These are phyloP conservation scores for Polyploca ridens DNA, from an alignment of 2,888 invertebrate genomes.

Conservation along the genomic window DNA sequence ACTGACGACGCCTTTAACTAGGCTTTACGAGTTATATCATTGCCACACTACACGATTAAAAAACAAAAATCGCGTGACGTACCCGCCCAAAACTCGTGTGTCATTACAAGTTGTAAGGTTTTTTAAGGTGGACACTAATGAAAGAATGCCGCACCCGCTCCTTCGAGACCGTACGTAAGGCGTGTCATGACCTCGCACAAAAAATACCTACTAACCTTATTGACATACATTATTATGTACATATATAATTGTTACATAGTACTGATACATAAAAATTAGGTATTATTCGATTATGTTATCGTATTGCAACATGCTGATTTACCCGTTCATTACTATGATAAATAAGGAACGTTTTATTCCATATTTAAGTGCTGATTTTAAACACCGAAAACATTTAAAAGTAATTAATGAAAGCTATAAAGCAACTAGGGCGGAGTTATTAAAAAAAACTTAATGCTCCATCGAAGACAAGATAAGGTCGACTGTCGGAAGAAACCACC, in stretches of 20 bases:
- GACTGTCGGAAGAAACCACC: constrained; percentile 78
- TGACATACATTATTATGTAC: neutral
- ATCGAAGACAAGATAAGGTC: constrained; percentile 82
- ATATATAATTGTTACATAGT: neutral
- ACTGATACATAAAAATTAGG: neutral
- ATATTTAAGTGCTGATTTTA: too few relatives aligned
- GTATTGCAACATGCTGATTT: constrained; percentile 18
- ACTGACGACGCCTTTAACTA: neutral
- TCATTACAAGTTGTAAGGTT: constrained; percentile 73
- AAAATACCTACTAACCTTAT: constrained; percentile 22
- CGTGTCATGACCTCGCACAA: constrained; percentile 63
- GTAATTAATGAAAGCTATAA: constrained; percentile 30
- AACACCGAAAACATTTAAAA: constrained; percentile 16
- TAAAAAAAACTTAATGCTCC: constrained; percentile 74
- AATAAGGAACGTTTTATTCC: too few relatives aligned
- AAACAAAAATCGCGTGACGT: constrained; percentile 73
- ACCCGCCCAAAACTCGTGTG: constrained; percentile 73
- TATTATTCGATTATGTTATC: constrained; percentile 23
- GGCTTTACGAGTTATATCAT: constrained; percentile 10
- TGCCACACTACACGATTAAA: constrained; percentile 41
- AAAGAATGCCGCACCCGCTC: constrained; percentile 78
- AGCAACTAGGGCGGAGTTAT: constrained; percentile 65
- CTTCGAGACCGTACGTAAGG: constrained; percentile 75
- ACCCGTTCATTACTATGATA: constrained; percentile 15
- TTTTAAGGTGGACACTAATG: constrained; percentile 78